Percentiles rank a stretch among this genome's conserved stretches.
phyloP scores from a whole-genome alignment of 2,113 vertebrate genomes.

The Kryptolebias marmoratus region DNA sequence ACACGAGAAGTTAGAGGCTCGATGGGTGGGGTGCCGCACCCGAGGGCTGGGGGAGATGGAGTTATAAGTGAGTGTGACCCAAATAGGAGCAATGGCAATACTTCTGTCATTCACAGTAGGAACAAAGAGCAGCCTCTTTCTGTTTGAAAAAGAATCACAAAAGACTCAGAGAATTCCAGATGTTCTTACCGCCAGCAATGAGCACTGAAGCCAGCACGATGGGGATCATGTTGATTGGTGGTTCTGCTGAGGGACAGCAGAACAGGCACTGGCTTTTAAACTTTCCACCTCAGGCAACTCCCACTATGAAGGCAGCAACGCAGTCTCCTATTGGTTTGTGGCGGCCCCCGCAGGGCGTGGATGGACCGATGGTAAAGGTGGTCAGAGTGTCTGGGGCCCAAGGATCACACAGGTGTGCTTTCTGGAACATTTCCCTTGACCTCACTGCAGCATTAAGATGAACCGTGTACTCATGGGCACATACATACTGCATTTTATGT shows the following conservation, averaged over 20 bases:
- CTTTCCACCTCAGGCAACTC: slow-evolving; percentile 48
- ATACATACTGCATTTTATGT: background rate
- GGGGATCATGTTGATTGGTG: slow-evolving; percentile 80
- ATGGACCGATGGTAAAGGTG: slow-evolving; percentile 50
- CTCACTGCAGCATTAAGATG: slow-evolving; percentile 17
- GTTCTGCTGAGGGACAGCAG: slow-evolving; percentile 60
- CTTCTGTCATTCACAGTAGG: slow-evolving; percentile 12
- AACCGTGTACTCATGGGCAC: background rate
- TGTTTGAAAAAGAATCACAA: slow-evolving; percentile 7
- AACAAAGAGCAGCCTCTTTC: background rate
- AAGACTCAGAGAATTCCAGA: slow-evolving; percentile 58
- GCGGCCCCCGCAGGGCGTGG: background rate
- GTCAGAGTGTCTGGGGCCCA: slow-evolving; percentile 1
- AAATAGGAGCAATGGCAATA: background rate
- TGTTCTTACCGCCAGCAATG: slow-evolving; percentile 82
- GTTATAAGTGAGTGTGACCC: background rate
- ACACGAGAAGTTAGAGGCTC: slow-evolving; percentile 80
- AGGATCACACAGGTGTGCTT: slow-evolving; percentile 63
- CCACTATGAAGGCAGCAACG: slow-evolving; percentile 19
- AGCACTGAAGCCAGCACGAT: slow-evolving; percentile 80
- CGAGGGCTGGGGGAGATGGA: slow-evolving; percentile 72
- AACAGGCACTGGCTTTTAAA: slow-evolving; percentile 69
- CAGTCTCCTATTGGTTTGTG: slow-evolving; percentile 54
- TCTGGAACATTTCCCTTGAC: slow-evolving; percentile 70
- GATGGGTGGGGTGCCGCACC: slow-evolving; percentile 85